Conservation (phyloP, 2,113 vertebrate genomes). For the Pluvialis apricaria region DNA sequence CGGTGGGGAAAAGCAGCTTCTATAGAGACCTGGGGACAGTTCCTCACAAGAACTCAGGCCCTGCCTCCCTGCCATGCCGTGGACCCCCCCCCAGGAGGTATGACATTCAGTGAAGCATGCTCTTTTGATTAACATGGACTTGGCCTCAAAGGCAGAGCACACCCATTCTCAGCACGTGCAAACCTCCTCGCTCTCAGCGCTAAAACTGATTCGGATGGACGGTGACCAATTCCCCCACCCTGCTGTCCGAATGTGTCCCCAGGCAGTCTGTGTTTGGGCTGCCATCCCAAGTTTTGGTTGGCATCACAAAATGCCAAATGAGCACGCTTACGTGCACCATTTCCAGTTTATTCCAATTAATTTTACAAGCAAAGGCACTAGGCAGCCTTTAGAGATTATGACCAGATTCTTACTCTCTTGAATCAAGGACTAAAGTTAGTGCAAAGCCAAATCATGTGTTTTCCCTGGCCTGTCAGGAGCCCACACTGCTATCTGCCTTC, state of each 20-base stretch:
- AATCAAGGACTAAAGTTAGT: not conserved
- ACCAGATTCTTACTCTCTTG: not conserved
- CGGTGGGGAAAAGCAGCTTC: not conserved
- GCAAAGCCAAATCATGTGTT: not conserved
- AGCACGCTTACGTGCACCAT: not conserved
- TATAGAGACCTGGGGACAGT: not conserved
- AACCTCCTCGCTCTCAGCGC: accelerated
- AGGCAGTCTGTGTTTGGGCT: not conserved
- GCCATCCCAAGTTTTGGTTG: not conserved
- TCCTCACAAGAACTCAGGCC: not conserved
- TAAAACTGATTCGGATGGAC: not conserved
- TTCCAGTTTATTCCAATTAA: not conserved
- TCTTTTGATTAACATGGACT: not conserved
- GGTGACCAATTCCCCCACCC: not conserved
- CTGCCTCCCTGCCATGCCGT: not conserved
- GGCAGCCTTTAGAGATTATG: not conserved
- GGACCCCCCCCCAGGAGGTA: not conserved
- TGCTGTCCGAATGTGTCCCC: accelerated
- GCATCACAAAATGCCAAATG: not conserved
- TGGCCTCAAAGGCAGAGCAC: not conserved
- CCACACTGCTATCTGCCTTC: not conserved
- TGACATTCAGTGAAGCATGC: not conserved
- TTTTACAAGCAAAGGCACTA: not conserved
- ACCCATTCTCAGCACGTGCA: accelerated
- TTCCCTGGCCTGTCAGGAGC: not conserved